These are phyloP conservation scores for Magallana angulata DNA, from an alignment of 1,140 invertebrate genomes.

Conservation along the genomic window DNA sequence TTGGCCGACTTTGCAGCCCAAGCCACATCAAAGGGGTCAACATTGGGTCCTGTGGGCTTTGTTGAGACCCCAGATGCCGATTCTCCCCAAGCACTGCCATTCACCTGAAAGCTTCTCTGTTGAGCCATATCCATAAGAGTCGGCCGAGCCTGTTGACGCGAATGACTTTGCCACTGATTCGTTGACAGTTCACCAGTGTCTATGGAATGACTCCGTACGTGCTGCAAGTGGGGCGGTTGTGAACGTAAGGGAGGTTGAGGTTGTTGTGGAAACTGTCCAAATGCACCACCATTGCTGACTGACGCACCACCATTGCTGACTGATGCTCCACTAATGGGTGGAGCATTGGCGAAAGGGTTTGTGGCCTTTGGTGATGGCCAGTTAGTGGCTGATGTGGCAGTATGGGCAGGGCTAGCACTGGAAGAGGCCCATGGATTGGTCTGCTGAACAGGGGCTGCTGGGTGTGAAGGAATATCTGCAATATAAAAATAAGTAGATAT, in stretches of 20 bases:
- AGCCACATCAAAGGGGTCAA: slow-evolving; percentile 92
- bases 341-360: slow-evolving; percentile 72
- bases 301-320: slow-evolving; percentile 46
- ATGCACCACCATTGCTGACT: slow-evolving; percentile 63
- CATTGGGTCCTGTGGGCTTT: slow-evolving; percentile 44
- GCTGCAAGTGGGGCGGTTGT: slow-evolving; percentile 68
- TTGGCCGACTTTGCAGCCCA: slow-evolving; percentile 85
- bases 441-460: slow-evolving; percentile 57
- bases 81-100: slow-evolving; percentile 68
- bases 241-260: slow-evolving; percentile 57
- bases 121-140: slow-evolving; percentile 67
- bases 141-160: slow-evolving; percentile 60
- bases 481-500: slow-evolving; percentile 4
- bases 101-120: slow-evolving; percentile 70
- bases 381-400: slow-evolving; percentile 32
- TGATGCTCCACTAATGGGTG: slow-evolving; percentile 43
- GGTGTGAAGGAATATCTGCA: slow-evolving; percentile 19
- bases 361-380: slow-evolving; percentile 86
- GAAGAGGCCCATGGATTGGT: slow-evolving; percentile 70
- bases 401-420: slow-evolving; percentile 16
- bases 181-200: slow-evolving; percentile 74
- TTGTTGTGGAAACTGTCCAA: slow-evolving; percentile 31
- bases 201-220: slow-evolving; percentile 84
- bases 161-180: slow-evolving; percentile 54
- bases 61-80: slow-evolving; percentile 67